Evolutionary conservation across 2,888 invertebrate genomes (phyloP).

Genomic region (Eurytoma californica): DNA sequence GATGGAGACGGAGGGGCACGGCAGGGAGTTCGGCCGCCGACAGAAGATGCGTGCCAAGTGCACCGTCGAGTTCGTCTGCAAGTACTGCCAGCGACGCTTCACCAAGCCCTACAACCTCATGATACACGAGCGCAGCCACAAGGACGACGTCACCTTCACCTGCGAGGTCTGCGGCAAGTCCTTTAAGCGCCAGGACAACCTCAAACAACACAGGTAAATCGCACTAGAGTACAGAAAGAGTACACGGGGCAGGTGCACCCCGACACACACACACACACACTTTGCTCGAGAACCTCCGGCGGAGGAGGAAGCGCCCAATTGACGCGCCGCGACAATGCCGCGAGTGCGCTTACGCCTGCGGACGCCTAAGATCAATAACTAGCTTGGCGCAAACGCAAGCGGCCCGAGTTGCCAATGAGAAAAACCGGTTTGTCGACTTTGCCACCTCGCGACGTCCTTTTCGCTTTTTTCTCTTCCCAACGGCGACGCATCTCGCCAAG

Average conservation of each 20-base stretch:
- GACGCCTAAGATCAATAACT: conserved; percentile 39
- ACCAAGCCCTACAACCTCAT: conserved; percentile 98
- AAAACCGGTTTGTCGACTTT: conserved; percentile 51
- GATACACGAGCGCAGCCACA: conserved; percentile 98
- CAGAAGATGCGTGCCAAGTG: conserved; percentile 78
- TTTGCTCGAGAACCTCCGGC: neutral
- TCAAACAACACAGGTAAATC: conserved; percentile 89
- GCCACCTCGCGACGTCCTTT: conserved; percentile 34
- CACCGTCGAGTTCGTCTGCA: conserved; percentile 91
- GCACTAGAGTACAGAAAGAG: no score
- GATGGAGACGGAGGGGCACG: conserved; percentile 75
- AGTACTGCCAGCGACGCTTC: conserved; percentile 97
- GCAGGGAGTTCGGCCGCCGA: conserved; percentile 78
- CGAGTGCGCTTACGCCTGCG: neutral
- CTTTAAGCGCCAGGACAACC: conserved; percentile 95
- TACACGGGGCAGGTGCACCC: no score
- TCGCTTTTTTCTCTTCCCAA: conserved; percentile 14
- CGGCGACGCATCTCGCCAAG: neutral
- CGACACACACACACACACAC: neutral
- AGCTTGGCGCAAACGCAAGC: conserved; percentile 13
- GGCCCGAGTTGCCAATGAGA: conserved; percentile 12
- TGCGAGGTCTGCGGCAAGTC: conserved; percentile 98
- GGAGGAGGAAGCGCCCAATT: neutral
- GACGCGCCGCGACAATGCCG: no score
- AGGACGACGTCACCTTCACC: conserved; percentile 96